phyloP scores from a whole-genome alignment of 2,113 vertebrate species.

The Typhlomys cinereus region DNA sequence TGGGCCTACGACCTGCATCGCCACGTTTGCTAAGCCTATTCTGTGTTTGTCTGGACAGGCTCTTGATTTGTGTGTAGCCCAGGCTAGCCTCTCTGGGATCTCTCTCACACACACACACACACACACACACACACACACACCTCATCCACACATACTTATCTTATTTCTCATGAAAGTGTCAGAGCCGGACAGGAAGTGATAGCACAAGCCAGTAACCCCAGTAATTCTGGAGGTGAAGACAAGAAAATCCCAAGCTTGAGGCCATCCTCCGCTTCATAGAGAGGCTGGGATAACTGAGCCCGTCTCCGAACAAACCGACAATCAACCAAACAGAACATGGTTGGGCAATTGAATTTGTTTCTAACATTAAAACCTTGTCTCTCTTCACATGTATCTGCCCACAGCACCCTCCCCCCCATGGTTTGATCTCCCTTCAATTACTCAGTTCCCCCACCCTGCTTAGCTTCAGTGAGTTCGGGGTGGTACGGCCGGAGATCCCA shows the following conservation, averaged over 20 bases:
- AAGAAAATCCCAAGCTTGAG: not conserved
- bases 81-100: not conserved
- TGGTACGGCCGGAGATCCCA: no score
- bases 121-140: no score
- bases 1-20: no score
- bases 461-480: no score
- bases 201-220: not conserved
- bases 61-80: not conserved
- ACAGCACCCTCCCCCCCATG: rapidly evolving
- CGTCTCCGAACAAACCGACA: not conserved
- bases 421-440: no score
- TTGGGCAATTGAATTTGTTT: not conserved
- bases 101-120: no score
- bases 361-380: not conserved
- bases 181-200: not conserved
- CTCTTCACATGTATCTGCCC: not conserved
- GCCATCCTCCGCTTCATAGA: not conserved
- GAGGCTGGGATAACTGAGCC: not conserved
- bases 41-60: no score
- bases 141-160: no score
- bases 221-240: not conserved
- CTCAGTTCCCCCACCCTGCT: no score
- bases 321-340: no score
- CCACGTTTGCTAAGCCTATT: no score
- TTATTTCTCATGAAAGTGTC: not conserved